Conservation (phyloP, 2,113 vertebrate genomes). For the Menura novaehollandiae region DNA sequence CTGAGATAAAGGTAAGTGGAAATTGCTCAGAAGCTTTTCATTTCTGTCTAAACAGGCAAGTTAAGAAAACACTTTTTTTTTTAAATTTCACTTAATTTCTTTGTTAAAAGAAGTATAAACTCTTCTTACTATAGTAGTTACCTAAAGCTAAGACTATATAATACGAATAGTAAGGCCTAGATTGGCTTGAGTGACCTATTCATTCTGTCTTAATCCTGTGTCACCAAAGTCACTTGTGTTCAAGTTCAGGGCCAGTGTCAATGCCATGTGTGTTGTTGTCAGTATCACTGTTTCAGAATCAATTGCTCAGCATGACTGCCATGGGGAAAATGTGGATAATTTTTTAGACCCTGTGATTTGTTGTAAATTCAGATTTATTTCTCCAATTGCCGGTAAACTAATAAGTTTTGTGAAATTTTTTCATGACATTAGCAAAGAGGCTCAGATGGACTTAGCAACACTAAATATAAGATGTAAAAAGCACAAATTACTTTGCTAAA, state of each 20-base stretch:
- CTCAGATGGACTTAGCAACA: background rate
- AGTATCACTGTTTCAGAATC: background rate
- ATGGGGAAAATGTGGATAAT: fast-evolving
- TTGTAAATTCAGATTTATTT: background rate
- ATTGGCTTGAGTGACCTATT: background rate
- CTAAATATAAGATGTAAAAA: background rate
- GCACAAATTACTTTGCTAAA: background rate
- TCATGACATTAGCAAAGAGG: background rate
- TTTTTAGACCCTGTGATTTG: background rate
- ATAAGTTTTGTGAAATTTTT: background rate
- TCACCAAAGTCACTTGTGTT: background rate
- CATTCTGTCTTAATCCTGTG: background rate
- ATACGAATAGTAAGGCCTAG: background rate
- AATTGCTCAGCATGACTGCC: background rate
- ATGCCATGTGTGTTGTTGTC: background rate
- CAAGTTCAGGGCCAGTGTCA: background rate
- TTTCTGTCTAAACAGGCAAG: background rate
- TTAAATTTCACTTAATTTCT: background rate
- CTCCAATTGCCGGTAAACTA: background rate
- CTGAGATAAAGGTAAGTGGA: conserved; percentile 91
- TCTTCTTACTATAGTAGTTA: background rate
- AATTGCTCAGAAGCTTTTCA: background rate
- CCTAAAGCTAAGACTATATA: background rate
- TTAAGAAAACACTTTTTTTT: background rate
- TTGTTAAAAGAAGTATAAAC: background rate